Evolutionary conservation across 2,888 invertebrate species (phyloP).

Genomic region (Cacoxenus indagator): DNA sequence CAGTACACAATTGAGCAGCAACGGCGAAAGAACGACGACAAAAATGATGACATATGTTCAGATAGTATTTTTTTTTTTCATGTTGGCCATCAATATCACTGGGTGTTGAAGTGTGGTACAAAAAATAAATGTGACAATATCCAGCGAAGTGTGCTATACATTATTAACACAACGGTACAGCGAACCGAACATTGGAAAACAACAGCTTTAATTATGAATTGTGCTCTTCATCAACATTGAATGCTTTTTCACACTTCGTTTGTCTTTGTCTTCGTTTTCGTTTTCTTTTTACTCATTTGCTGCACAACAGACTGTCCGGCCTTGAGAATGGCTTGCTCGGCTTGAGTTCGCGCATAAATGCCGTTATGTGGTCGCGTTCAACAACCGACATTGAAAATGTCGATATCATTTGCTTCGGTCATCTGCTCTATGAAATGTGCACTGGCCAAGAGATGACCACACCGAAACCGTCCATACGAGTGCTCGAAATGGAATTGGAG

Average conservation of each 20-base stretch:
- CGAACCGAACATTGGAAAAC: not conserved
- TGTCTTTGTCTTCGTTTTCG: too few species aligned
- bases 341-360: conserved; percentile 74
- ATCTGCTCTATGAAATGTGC: conserved; percentile 92
- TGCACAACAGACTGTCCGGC: conserved; percentile 79
- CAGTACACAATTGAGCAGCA: conserved; percentile 10
- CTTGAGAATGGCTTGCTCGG: conserved; percentile 89
- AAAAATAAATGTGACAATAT: not conserved
- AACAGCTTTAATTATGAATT: conserved; percentile 8
- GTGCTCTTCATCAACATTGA: not conserved
- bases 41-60: not conserved
- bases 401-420: conserved; percentile 83
- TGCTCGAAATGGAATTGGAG: conserved; percentile 79
- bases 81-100: too few species aligned
- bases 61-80: too few species aligned
- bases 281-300: not conserved
- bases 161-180: not conserved
- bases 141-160: not conserved
- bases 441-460: conserved; percentile 85
- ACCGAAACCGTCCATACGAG: conserved; percentile 80
- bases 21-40: not conserved
- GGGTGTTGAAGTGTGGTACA: not conserved
- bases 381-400: conserved; percentile 73
- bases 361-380: conserved; percentile 72
- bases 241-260: too few species aligned